Percentiles rank a stretch among this genome's conserved stretches.
These are phyloP conservation scores for Meloidogyne hapla DNA, from an alignment of 1,140 invertebrate species.

Conservation along the genomic window DNA sequence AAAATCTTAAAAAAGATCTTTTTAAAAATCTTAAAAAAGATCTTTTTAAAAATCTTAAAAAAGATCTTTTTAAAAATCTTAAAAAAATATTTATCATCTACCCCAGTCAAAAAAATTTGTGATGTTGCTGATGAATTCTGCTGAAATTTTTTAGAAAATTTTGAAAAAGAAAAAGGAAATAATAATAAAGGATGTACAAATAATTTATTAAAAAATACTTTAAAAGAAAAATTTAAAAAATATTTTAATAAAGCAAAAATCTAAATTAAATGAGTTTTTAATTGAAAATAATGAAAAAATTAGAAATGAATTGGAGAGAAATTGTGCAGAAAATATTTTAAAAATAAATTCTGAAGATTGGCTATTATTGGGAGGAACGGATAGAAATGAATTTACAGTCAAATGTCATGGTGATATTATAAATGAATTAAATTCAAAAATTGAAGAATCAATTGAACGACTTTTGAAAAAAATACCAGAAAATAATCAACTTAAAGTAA, in stretches of 20 bases:
- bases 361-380: constrained; percentile 1
- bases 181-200: not conserved
- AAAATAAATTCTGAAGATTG: not conserved
- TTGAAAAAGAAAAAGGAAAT: not conserved
- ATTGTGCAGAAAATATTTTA: not conserved
- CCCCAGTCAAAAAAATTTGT: not conserved
- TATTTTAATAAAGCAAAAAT: constrained; percentile 7
- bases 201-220: not conserved
- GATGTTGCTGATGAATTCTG: not conserved
- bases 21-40: not conserved
- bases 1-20: too few relatives aligned
- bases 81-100: too few relatives aligned
- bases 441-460: not conserved
- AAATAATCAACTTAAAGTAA: not conserved
- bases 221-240: not conserved
- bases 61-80: not conserved
- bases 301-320: not conserved
- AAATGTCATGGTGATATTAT: not conserved
- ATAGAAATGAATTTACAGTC: not conserved
- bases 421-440: not conserved
- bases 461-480: not conserved
- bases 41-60: not conserved
- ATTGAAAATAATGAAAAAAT: not conserved
- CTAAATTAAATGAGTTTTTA: not conserved
- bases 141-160: constrained; percentile 1